Evolutionary conservation across 2,797 vertebrate species (phyloP).

Genomic region (Cryptoprocta ferox): DNA sequence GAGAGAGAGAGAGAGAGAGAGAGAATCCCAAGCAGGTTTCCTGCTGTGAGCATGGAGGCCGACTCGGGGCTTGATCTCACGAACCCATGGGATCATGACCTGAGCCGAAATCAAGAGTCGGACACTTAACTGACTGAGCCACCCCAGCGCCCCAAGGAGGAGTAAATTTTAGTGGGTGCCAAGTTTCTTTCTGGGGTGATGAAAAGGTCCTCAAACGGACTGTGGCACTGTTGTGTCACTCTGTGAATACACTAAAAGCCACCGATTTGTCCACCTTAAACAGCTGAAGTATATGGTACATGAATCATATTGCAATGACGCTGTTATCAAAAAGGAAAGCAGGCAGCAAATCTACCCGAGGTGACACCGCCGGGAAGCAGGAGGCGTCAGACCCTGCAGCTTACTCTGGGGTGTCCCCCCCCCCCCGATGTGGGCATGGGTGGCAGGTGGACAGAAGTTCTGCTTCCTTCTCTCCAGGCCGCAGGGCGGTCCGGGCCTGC

Average conservation of each 20-base stretch:
- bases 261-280: no score
- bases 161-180: background rate
- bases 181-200: background rate
- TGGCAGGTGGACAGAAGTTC: background rate
- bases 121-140: no score
- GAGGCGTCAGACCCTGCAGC: background rate
- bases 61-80: no score
- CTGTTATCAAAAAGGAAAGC: background rate
- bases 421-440: background rate
- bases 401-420: background rate
- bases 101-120: no score
- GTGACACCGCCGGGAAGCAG: background rate
- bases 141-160: no score
- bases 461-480: background rate
- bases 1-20: no score
- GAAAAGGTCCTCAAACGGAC: background rate
- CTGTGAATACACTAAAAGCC: background rate
- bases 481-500: background rate
- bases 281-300: background rate
- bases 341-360: background rate
- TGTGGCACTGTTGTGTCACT: background rate
- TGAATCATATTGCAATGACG: background rate
- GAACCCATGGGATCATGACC: no score
- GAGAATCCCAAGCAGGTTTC: no score
- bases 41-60: no score